Evolutionary conservation across 2,888 invertebrate species (phyloP).

Genomic region (Lepidochrysops patricia): DNA sequence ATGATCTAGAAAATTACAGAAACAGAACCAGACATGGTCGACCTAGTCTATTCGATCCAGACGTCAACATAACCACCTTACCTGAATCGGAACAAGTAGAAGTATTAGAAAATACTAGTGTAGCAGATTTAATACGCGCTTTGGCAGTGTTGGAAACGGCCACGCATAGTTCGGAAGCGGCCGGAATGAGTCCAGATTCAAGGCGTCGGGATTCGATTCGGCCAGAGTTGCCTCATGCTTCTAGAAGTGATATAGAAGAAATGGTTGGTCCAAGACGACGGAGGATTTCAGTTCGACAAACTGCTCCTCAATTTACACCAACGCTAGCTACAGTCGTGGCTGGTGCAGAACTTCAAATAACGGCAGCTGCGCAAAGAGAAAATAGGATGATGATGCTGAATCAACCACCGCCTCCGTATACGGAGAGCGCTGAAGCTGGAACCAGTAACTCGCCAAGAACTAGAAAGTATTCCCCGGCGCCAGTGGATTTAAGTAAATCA

Average conservation of each 20-base stretch:
- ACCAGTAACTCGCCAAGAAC: constrained; percentile 37
- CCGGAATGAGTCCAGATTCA: constrained; percentile 28
- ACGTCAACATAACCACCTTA: constrained; percentile 51
- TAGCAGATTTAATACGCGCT: constrained; percentile 87
- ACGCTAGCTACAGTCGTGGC: constrained; percentile 64
- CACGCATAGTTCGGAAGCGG: constrained; percentile 29
- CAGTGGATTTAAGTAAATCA: constrained; percentile 45
- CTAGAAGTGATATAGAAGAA: constrained; percentile 43
- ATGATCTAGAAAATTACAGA: constrained; percentile 53
- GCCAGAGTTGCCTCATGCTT: constrained; percentile 46
- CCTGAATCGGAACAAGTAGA: constrained; percentile 69
- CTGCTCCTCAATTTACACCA: constrained; percentile 60
- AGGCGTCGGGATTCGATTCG: constrained; percentile 51
- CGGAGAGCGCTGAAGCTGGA: constrained; percentile 42
- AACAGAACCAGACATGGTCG: constrained; percentile 58
- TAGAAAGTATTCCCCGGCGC: constrained; percentile 62
- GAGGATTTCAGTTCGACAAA: constrained; percentile 57
- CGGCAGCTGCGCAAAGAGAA: constrained; percentile 58
- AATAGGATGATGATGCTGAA: constrained; percentile 59
- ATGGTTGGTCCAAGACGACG: constrained; percentile 49
- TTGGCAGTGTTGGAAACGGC: constrained; percentile 78
- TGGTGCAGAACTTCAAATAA: constrained; percentile 59
- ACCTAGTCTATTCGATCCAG: constrained; percentile 61
- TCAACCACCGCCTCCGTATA: constrained; percentile 64
- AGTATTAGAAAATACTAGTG: constrained; percentile 85